Base-by-base conservation (phyloP, 2,797 vertebrate genomes). In the Sarcoramphus papa region DNA sequence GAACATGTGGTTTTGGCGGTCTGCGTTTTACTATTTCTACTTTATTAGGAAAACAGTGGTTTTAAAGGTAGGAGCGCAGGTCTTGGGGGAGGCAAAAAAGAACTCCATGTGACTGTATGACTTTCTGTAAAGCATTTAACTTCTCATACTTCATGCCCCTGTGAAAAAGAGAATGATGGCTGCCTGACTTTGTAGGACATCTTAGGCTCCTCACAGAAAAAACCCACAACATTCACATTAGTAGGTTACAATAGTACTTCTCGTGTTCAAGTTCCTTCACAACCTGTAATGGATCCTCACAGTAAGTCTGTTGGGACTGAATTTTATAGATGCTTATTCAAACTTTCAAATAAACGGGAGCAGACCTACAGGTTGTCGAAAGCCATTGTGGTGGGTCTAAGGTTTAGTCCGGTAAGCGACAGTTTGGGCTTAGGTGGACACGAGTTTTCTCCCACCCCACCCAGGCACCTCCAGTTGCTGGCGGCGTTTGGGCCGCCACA, bases 381-480 rank as follows among this genome's bases (percentile, higher is more conserved):
- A 33, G 14, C 33, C 12, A 13, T 1, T 6, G 24, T 2, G 24
- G 16, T 10, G 13, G 11, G 22, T 45, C 27, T 19, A 43, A 40
- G 9, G 16, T 31, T 79, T 15, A 43, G 23, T 12, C 10, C 0
- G 0, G 6, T 8, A 17, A 30, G 37, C 0, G 4, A 9, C 6
- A 6, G 14, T 2, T 21, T 4, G 8, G 27, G 16, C 10, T 23
- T 17, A 10, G 25, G 13, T 1, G 8, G 14, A 41, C 8, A 1
- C 0, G 10, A 50, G 28, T 31, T 41, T 35, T 35, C 47, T 22
- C 6, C 4, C 16, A 41, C 7, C 4, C 21, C 4, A 31, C 17
- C 1, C 30, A 8, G 7, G 30, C 17, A 59, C 10, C 10, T 28
- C 11, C 68, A 8, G 15, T 12, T 21, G 48, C 57, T 7, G 25